Evolutionary conservation across 2,888 invertebrate species (phyloP).

Genomic region (Geophilus truncorum): DNA sequence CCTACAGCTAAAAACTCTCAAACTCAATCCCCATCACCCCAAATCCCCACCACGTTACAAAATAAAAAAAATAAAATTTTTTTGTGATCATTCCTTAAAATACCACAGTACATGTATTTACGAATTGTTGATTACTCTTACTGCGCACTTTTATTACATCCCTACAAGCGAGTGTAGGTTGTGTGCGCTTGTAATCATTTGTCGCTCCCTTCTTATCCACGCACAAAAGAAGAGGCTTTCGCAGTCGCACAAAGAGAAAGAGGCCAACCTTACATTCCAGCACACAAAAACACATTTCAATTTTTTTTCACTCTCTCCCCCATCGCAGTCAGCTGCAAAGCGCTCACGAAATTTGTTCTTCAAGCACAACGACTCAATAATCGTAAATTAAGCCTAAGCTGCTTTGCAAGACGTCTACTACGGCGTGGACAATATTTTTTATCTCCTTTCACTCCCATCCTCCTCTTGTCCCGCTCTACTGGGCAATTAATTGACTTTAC

Average conservation of each 20-base stretch:
- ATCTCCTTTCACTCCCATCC: not conserved
- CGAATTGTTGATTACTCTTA: not conserved
- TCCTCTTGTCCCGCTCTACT: not conserved
- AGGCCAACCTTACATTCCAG: constrained; percentile 20
- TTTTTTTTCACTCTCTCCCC: not conserved
- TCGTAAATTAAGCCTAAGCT: constrained; percentile 27
- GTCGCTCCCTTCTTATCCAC: constrained; percentile 18
- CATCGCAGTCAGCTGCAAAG: constrained; percentile 17
- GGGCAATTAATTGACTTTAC: not conserved
- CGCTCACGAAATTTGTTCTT: constrained; percentile 25
- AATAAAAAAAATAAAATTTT: too few species aligned
- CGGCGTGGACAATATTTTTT: constrained; percentile 17
- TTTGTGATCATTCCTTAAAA: not conserved
- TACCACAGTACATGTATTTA: not conserved
- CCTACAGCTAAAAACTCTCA: too few species aligned
- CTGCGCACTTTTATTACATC: not conserved
- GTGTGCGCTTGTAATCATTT: constrained; percentile 21
- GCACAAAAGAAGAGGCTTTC: not conserved
- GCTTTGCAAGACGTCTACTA: constrained; percentile 10
- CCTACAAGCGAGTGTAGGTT: not conserved
- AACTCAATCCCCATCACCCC: too few species aligned
- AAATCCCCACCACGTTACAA: too few species aligned
- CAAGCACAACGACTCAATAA: constrained; percentile 27
- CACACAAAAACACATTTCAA: constrained; percentile 21
- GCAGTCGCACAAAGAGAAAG: constrained; percentile 25